Evolutionary conservation across 1,140 invertebrate genomes (phyloP).

Genomic region (Heliconius nattereri): DNA sequence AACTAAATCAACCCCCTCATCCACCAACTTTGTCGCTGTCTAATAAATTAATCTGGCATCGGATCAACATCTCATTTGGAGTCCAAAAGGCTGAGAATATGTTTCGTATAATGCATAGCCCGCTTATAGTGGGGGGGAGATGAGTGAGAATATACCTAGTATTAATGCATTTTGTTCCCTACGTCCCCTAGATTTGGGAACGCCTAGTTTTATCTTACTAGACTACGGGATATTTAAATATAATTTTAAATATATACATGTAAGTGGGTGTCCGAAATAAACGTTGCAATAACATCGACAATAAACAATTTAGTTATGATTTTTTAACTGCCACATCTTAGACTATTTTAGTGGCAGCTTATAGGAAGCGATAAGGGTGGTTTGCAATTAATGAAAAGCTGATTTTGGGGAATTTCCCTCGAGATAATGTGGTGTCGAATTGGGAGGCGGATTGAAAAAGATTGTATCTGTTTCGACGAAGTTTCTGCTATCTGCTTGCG

Average conservation of each 20-base stretch:
- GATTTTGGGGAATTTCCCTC: constrained; percentile 54
- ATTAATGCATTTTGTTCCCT: neutral
- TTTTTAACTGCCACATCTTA: neutral
- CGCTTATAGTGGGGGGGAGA: neutral
- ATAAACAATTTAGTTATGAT: too few relatives aligned
- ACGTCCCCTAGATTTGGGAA: too few relatives aligned
- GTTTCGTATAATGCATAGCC: neutral
- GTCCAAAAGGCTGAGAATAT: constrained; percentile 16
- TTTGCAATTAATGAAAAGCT: constrained; percentile 67
- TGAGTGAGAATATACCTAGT: too few relatives aligned
- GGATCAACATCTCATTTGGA: constrained; percentile 51
- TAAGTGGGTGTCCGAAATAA: too few relatives aligned
- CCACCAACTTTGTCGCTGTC: constrained; percentile 28
- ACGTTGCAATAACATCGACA: too few relatives aligned
- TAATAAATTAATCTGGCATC: constrained; percentile 61
- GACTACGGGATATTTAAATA: too few relatives aligned
- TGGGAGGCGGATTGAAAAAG: constrained; percentile 50
- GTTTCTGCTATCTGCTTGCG: constrained; percentile 3
- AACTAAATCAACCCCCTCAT: constrained; percentile 50
- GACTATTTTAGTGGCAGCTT: constrained; percentile 33
- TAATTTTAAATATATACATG: too few relatives aligned
- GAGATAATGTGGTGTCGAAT: constrained; percentile 50
- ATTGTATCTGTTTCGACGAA: constrained; percentile 42
- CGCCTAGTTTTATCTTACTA: too few relatives aligned
- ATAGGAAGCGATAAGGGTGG: constrained; percentile 47